Base-by-base conservation (phyloP, 1,140 invertebrate genomes). In the Protaetia brevitarsis region DNA sequence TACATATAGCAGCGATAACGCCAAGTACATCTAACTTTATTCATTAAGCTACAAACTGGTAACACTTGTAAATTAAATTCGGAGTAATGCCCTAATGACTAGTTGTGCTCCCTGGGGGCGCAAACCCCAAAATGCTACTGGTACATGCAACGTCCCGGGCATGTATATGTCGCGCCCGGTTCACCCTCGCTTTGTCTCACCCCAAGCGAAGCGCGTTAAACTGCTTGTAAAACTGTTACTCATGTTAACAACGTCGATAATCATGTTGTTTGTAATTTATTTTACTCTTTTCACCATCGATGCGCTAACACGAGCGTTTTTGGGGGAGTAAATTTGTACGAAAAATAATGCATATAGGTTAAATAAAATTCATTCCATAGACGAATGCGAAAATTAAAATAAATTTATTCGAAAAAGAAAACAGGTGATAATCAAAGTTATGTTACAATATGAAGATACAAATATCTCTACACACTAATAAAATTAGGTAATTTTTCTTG, bases 41-140 rank as follows among this genome's bases (percentile, higher is more conserved):
- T 77, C 73, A 74, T 75, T 74, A 75, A 71, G 69, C 69, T 66
- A 74, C 71, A 75, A 72, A 72, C 71, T 73, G 71, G 26, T 76
- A 74, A 74, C 74, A 73, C 72, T 76, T 75, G 75, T 74, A 74
- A 77, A 77, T 77, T 77, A 77, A 77, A 76, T 77, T 76, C 71
- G 67, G 70, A 74, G 74, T 77, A 77, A 77, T 77, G 74, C 74
- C 73, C 74, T 77, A 77, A 77, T 77, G 75, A 77, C 74, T 77
- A 77, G 75, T 72, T 69, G 66, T 68, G 68, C 66, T 68, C 73
- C 66, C 66, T 59, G 71, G 68, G 75, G 70, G 68, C 28, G 58
- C 21, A 59, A 57, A 63, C 68, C 66, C 66, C 51, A 68, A 70
- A 71, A 72, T 59, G n/a, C n/a, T n/a, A n/a, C n/a, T n/a, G n/a